A percentile compares a stretch with the other conserved stretches of the same genome.
phyloP scores from a whole-genome alignment of 2,888 invertebrate species.

The Limenitis camilla region DNA sequence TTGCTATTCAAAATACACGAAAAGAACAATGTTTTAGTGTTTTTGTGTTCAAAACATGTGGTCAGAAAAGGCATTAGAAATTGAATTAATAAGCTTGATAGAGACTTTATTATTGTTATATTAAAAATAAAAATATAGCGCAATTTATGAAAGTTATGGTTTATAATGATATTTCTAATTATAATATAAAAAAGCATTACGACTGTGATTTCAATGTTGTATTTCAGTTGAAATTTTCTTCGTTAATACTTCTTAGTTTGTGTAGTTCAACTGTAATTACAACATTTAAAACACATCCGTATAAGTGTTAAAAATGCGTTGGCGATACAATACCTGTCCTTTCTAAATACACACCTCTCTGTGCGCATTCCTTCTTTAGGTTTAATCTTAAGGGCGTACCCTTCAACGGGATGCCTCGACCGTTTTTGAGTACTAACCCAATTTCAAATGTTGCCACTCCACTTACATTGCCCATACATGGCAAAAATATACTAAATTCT shows the following conservation, averaged over 20 bases:
- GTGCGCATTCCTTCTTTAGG: conserved; percentile 94
- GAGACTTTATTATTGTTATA: conserved; percentile 11
- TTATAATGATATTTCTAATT: conserved; percentile 27
- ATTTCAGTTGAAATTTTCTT: not conserved
- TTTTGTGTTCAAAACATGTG: conserved; percentile 21
- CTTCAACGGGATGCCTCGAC: conserved; percentile 84
- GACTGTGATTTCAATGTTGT: conserved; percentile 44
- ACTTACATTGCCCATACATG: conserved; percentile 90
- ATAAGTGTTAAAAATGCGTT: conserved; percentile 75
- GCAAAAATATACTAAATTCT: conserved; percentile 92
- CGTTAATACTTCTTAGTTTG: not conserved
- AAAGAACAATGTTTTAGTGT: conserved; percentile 44
- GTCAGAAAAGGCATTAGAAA: conserved; percentile 29
- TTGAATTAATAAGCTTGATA: conserved; percentile 31
- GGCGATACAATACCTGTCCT: conserved; percentile 77
- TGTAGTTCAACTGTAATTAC: conserved; percentile 21
- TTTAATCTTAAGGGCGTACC: conserved; percentile 91
- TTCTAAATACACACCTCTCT: conserved; percentile 88
- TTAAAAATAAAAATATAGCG: conserved; percentile 5
- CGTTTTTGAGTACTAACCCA: conserved; percentile 87
- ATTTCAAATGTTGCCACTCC: conserved; percentile 92
- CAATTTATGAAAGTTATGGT: conserved; percentile 3
- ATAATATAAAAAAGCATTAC: conserved; percentile 45
- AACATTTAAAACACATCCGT: conserved; percentile 46
- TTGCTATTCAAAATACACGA: conserved; percentile 12